Conservation (phyloP, 2,797 vertebrate genomes). For the Pangasius krempfi region DNA sequence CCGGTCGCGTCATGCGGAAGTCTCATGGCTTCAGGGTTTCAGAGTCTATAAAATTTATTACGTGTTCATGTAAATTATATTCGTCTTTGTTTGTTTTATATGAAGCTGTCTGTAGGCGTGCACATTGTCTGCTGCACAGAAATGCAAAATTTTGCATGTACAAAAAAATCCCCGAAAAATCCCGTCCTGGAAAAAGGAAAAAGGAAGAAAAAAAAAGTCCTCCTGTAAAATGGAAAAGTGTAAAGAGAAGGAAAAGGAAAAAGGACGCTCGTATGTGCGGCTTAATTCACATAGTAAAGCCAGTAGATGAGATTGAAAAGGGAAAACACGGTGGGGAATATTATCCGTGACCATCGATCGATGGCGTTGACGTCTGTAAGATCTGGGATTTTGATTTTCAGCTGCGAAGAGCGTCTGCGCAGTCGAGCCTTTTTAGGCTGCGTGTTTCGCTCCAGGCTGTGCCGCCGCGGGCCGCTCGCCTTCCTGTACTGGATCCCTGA, state of each 20-base stretch:
- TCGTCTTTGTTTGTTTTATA: not conserved
- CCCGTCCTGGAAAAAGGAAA: slow-evolving; percentile 51
- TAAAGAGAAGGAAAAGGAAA: slow-evolving; percentile 32
- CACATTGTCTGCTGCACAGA: slow-evolving; percentile 33
- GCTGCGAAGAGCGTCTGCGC: slow-evolving; percentile 91
- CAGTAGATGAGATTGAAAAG: slow-evolving; percentile 99
- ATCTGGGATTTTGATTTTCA: slow-evolving; percentile 98
- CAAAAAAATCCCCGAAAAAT: slow-evolving; percentile 56
- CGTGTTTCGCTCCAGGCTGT: slow-evolving; percentile 80
- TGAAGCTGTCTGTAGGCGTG: slow-evolving; percentile 1
- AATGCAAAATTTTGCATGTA: slow-evolving; percentile 53
- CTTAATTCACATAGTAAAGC: slow-evolving; percentile 98
- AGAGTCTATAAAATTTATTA: slow-evolving; percentile 73
- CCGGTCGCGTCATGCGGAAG: slow-evolving; percentile 58
- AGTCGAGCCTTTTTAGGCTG: slow-evolving; percentile 85
- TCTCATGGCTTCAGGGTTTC: slow-evolving; percentile 70
- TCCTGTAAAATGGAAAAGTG: slow-evolving; percentile 58
- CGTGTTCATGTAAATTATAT: slow-evolving; percentile 19
- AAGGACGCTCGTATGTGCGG: slow-evolving; percentile 60
- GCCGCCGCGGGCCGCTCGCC: slow-evolving; percentile 80
- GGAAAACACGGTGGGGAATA: slow-evolving; percentile 94
- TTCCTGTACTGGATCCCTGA: slow-evolving; percentile 94
- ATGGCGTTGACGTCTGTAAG: slow-evolving; percentile 97
- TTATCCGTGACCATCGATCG: slow-evolving; percentile 96
- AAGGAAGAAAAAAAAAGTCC: slow-evolving; percentile 69